A percentile compares a stretch with the other conserved stretches of the same genome.
These are phyloP conservation scores for Boloria selene DNA, from an alignment of 2,888 invertebrate species.

Conservation along the genomic window DNA sequence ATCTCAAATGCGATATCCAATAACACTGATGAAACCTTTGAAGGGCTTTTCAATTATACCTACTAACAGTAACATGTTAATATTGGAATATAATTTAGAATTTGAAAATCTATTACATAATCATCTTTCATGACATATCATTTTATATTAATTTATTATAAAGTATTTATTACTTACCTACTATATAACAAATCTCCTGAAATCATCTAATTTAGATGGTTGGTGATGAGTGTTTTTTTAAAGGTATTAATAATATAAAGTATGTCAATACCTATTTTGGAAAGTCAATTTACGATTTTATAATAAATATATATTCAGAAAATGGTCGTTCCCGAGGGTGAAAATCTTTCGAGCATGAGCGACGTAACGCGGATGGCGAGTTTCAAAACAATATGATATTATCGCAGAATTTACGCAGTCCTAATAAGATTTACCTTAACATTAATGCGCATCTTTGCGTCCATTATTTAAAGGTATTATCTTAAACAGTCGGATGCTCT, in stretches of 20 bases:
- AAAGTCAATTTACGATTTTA: constrained; percentile 76
- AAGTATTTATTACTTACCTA: too few relatives aligned
- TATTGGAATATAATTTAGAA: constrained; percentile 2
- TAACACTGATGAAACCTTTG: constrained; percentile 65
- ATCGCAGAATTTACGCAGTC: constrained; percentile 78
- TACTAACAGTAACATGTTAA: constrained; percentile 47
- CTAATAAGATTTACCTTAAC: constrained; percentile 82
- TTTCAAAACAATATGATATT: constrained; percentile 81
- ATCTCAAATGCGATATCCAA: constrained; percentile 73
- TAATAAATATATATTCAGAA: constrained; percentile 76
- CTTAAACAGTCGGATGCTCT: constrained; percentile 61
- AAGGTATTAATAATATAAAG: not conserved
- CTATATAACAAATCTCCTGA: too few relatives aligned
- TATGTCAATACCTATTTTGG: constrained; percentile 60
- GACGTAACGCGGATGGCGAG: constrained; percentile 77
- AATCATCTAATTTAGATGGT: too few relatives aligned
- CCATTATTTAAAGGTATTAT: constrained; percentile 78
- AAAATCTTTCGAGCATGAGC: constrained; percentile 78
- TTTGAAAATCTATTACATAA: not conserved
- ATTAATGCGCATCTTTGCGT: constrained; percentile 79
- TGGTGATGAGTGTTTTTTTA: too few relatives aligned
- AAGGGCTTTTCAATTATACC: constrained; percentile 47
- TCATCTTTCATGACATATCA: not conserved
- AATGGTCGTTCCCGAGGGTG: constrained; percentile 71
- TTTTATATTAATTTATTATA: too few relatives aligned